Conservation (phyloP, 2,113 vertebrate species). For the Phasianus colchicus region DNA sequence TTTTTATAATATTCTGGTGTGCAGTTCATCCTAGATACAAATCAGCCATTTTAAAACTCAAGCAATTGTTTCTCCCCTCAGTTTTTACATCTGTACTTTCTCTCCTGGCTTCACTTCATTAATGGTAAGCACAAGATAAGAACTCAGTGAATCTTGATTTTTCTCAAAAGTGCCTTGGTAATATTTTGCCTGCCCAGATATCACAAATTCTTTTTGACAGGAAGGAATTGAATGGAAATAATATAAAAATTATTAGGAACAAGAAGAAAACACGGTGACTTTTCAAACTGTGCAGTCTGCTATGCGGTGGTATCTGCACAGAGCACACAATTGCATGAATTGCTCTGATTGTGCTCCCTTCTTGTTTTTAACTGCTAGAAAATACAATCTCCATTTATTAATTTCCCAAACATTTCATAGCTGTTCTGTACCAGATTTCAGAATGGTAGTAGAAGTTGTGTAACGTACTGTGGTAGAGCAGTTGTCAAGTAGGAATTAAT, state of each 20-base stretch:
- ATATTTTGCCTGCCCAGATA: not conserved
- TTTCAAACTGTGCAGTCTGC: not conserved
- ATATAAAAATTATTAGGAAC: not conserved
- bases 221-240: not conserved
- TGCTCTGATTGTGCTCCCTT: not conserved
- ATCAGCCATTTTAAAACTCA: not conserved
- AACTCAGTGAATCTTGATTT: not conserved
- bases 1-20: not conserved
- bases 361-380: not conserved
- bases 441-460: not conserved
- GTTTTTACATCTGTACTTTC: not conserved
- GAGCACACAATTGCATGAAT: not conserved
- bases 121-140: not conserved
- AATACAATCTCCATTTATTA: not conserved
- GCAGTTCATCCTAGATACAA: not conserved
- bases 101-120: not conserved
- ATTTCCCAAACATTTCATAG: not conserved
- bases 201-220: not conserved
- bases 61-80: not conserved
- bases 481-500: not conserved
- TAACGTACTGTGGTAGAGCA: not conserved
- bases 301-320: fast-evolving
- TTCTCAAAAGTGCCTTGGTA: not conserved
- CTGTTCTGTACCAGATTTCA: not conserved
- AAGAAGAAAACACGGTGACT: not conserved